A percentile compares a stretch with the other conserved stretches of the same genome.
Conservation (phyloP, 2,113 vertebrate species). For the Prunella himalayana region DNA sequence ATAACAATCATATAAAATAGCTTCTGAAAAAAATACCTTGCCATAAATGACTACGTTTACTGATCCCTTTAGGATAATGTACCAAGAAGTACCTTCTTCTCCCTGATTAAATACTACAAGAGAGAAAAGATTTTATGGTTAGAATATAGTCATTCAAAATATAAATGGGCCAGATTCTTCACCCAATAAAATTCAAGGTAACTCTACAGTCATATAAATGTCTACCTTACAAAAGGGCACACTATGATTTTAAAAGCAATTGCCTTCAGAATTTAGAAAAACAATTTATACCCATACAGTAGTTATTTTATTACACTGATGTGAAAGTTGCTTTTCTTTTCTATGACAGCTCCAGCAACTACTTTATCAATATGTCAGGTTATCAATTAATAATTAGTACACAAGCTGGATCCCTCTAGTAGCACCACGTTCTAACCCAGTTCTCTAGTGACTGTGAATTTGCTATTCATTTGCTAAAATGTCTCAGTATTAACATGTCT, state of each 20-base stretch:
- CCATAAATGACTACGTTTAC: conserved; percentile 99
- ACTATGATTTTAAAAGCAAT: neutral
- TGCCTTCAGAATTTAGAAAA: neutral
- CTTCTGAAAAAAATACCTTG: conserved; percentile 81
- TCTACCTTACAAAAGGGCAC: neutral
- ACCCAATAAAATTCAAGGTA: neutral
- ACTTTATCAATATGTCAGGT: neutral
- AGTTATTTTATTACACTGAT: neutral
- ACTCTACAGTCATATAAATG: neutral
- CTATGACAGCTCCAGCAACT: neutral
- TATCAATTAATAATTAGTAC: neutral
- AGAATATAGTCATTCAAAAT: conserved; percentile 36
- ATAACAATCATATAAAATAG: conserved; percentile 31
- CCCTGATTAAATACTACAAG: conserved; percentile 97
- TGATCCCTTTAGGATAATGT: conserved; percentile 97
- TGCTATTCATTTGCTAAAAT: neutral
- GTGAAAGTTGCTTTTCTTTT: neutral
- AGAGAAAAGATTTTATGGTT: conserved; percentile 55
- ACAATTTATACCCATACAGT: neutral
- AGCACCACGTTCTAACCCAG: neutral
- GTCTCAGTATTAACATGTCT: neutral
- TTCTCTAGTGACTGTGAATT: neutral
- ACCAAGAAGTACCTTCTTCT: conserved; percentile 98
- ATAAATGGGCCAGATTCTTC: neutral
- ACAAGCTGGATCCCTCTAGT: neutral